A percentile compares a stretch with the other conserved stretches of the same genome.
These are phyloP conservation scores for Drosophila trapezifrons DNA, from an alignment of 1,140 invertebrate species.

Conservation along the genomic window DNA sequence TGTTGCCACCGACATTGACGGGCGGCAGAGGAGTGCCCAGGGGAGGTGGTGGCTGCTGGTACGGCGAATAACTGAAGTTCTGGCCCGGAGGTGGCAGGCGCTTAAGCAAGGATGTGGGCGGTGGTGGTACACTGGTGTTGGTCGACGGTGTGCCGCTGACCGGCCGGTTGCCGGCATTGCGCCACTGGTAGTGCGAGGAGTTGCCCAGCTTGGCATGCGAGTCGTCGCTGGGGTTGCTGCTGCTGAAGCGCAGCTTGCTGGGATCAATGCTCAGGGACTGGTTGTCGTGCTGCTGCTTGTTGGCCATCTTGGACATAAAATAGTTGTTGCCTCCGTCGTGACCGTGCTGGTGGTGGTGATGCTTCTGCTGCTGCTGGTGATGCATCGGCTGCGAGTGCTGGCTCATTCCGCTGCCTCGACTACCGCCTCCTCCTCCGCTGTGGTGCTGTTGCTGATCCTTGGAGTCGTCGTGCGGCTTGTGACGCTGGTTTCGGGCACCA, in stretches of 20 bases:
- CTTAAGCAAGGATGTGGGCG: slow-evolving; percentile 52
- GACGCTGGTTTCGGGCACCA: slow-evolving; percentile 35
- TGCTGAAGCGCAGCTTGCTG: slow-evolving; percentile 75
- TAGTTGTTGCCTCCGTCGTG: slow-evolving; percentile 58
- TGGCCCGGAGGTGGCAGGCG: slow-evolving; percentile 25
- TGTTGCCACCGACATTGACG: slow-evolving; percentile 1
- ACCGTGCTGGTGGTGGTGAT: slow-evolving; percentile 51
- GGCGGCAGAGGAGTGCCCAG: slow-evolving; percentile 1
- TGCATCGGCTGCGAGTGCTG: slow-evolving; percentile 36
- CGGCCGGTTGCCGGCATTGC: slow-evolving; percentile 61
- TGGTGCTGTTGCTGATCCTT: slow-evolving; percentile 55
- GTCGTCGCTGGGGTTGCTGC: slow-evolving; percentile 55
- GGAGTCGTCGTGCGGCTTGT: slow-evolving; percentile 53
- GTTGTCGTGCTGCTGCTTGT: slow-evolving; percentile 73
- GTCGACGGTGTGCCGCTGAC: slow-evolving; percentile 25
- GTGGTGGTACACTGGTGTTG: slow-evolving; percentile 2
- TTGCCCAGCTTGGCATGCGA: slow-evolving; percentile 68
- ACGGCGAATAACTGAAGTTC: slow-evolving; percentile 37
- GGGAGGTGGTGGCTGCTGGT: slow-evolving; percentile 42
- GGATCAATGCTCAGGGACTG: slow-evolving; percentile 72
- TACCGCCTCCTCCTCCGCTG: slow-evolving; percentile 12
- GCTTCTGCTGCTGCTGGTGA: slow-evolving; percentile 51
- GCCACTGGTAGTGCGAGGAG: slow-evolving; percentile 68
- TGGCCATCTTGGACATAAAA: slow-evolving; percentile 68
- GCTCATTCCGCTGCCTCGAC: slow-evolving; percentile 13